These are phyloP conservation scores for Crioceris asparagi DNA, from an alignment of 2,888 invertebrate genomes.

Conservation along the genomic window DNA sequence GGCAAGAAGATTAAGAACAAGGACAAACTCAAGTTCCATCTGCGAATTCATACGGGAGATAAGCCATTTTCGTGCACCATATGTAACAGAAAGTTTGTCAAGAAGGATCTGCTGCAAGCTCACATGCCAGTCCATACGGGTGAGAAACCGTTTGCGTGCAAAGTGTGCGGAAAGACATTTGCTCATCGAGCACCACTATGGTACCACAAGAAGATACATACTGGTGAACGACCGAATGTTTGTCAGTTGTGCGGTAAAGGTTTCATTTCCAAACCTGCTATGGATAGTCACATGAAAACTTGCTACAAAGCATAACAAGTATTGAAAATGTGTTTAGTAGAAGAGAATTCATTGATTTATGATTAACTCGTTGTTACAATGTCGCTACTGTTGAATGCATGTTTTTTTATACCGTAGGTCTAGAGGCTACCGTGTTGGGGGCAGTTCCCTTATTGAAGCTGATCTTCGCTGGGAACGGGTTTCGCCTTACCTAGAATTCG, in stretches of 20 bases:
- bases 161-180: conserved; percentile 23
- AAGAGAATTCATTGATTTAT: too few species aligned
- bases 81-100: conserved; percentile 42
- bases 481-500: too few species aligned
- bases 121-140: conserved; percentile 28
- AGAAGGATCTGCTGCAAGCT: conserved; percentile 33
- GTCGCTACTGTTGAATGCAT: background rate
- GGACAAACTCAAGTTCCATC: conserved; percentile 36
- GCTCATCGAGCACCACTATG: conserved; percentile 41
- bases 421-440: too few species aligned
- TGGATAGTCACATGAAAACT: conserved; percentile 30
- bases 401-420: background rate
- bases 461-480: too few species aligned
- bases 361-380: background rate
- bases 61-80: conserved; percentile 34
- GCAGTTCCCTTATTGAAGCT: too few species aligned
- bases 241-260: conserved; percentile 41
- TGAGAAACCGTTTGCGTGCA: conserved; percentile 34
- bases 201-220: conserved; percentile 43
- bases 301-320: conserved; percentile 14
- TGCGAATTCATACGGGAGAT: conserved; percentile 42
- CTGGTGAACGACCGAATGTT: conserved; percentile 42
- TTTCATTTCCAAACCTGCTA: conserved; percentile 31
- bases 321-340: too few species aligned
- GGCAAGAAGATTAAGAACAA: conserved; percentile 30